Evolutionary conservation across 2,113 vertebrate species (phyloP), one percentile per base, ranked within the genome.

Genomic region (Dromiciops gliroides): DNA sequence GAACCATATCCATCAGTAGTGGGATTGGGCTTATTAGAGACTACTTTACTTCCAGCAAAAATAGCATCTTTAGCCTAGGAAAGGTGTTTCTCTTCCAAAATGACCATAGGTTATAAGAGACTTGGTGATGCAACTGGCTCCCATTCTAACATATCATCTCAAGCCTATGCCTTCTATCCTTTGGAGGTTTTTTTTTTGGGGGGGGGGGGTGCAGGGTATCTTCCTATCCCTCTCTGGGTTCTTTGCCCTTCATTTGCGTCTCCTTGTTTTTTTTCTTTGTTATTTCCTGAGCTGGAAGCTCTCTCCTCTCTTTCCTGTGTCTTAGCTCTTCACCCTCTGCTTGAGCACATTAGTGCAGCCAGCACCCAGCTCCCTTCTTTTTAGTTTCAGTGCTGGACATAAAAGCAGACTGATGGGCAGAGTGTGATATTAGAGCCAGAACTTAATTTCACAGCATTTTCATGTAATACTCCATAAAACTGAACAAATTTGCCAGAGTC

Each of bases 361-460:
- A 94, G 95, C 56, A 90, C 92, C 97, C 67, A n/a, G 92, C 67
- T 93, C 92, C 94, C 97, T 94, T 11, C 95, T 95, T 94, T 91
- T 91, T 1, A 19, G 90, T 96, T 97, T 95, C 95, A 90, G 96
- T 0, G 4, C 96, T 4, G 2, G 50, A 96, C 96, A 96, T 96
- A 96, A 95, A 96, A 97, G 98, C 50, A 51, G 47, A 95, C 60
- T 89, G 96, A 97, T 92, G 94, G 95, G 94, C 95, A 0, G 90
- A 97, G 98, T 6, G 3, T 75, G 97, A 96, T 96, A 97, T 96
- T 94, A 95, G 92, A 94, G 94, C 97, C 97, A 95, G 97, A 97
- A 97, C 96, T 97, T 94, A 96, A 96, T 97, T 98, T 98, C 97
- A 96, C 94, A 98, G 97, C 92, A 11, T 94, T 97, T 96, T 93